phyloP scores from a whole-genome alignment of 1,140 invertebrate species.

The Hestina assimilis region DNA sequence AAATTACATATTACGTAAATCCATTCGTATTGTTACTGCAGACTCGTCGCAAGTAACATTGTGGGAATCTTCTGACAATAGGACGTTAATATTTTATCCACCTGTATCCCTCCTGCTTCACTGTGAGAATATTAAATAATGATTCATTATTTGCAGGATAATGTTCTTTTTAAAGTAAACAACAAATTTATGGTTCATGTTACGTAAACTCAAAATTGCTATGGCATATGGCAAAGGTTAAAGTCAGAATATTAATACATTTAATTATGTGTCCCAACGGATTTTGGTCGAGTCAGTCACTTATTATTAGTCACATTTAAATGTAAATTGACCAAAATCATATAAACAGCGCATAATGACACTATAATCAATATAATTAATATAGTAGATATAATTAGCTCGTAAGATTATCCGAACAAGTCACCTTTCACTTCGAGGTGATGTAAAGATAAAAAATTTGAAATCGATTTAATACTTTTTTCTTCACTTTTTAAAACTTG shows the following conservation, averaged over 20 bases:
- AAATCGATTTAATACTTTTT: no score
- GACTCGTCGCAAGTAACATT: conserved; percentile 28
- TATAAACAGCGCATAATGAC: neutral
- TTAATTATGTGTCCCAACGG: no score
- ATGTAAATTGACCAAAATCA: neutral
- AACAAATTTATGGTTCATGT: no score
- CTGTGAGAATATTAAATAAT: conserved; percentile 24
- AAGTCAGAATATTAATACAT: no score
- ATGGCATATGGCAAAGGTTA: no score
- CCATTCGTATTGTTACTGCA: conserved; percentile 23
- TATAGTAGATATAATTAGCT: neutral
- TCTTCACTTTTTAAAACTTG: no score
- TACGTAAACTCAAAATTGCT: no score
- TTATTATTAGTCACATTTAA: neutral
- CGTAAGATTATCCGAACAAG: neutral
- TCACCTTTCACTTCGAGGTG: neutral
- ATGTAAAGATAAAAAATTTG: neutral
- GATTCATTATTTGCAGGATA: conserved; percentile 1
- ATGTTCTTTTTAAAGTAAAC: neutral
- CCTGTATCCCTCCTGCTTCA: conserved; percentile 13
- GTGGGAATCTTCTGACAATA: conserved; percentile 31
- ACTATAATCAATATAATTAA: neutral
- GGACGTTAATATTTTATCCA: conserved; percentile 29
- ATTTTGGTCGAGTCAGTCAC: no score
- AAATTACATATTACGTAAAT: conserved; percentile 30